Percentiles rank a stretch among this genome's conserved stretches.
These are phyloP conservation scores for Papilio polytes DNA, from an alignment of 1,140 invertebrate genomes.

Conservation along the genomic window DNA sequence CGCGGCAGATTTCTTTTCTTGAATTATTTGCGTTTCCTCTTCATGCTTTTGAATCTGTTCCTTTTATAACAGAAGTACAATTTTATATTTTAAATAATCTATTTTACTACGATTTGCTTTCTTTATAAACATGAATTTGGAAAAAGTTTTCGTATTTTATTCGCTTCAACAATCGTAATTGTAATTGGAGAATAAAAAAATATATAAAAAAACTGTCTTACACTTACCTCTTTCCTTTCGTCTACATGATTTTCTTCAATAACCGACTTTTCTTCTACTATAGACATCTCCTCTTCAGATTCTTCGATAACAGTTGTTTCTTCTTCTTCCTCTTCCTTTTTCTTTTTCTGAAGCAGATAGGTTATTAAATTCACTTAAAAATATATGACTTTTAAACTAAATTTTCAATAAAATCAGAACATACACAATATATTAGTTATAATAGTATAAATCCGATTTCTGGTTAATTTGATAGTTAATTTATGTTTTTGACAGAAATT, in stretches of 20 bases:
- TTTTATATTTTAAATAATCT: neutral
- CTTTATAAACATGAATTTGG: neutral
- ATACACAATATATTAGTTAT: too few species aligned
- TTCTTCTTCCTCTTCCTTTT: constrained; percentile 83
- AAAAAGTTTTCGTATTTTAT: neutral
- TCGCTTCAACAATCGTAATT: too few species aligned
- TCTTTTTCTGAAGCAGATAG: constrained; percentile 71
- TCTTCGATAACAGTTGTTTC: constrained; percentile 78
- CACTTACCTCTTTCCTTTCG: constrained; percentile 70
- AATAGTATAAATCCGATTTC: too few species aligned
- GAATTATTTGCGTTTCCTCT: constrained; percentile 55
- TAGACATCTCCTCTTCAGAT: constrained; percentile 77
- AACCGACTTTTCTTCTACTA: constrained; percentile 77
- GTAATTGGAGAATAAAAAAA: too few species aligned
- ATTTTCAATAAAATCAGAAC: too few species aligned
- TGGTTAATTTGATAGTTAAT: too few species aligned
- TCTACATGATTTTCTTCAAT: constrained; percentile 80
- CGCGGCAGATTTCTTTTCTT: constrained; percentile 77
- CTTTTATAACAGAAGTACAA: neutral
- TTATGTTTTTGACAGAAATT: too few species aligned
- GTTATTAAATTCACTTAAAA: neutral
- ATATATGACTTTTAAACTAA: too few species aligned
- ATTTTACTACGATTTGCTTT: neutral
- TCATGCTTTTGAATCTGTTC: constrained; percentile 59
- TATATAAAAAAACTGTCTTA: neutral